Conservation (phyloP, 1,140 invertebrate species). For the Drosophila tsacasi region DNA sequence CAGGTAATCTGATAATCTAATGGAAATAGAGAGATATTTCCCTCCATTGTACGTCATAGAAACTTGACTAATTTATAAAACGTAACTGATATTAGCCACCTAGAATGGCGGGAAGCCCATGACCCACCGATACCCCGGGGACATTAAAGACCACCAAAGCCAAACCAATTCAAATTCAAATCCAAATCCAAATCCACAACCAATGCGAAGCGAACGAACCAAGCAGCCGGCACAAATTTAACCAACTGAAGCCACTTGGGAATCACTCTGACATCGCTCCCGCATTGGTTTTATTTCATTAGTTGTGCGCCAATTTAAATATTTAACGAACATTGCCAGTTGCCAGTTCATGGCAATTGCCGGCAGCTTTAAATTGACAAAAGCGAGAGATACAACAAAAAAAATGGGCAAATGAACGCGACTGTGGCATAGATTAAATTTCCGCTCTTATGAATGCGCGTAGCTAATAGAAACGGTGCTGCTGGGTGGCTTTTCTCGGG, state of each 20-base stretch:
- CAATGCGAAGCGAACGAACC: constrained; percentile 30
- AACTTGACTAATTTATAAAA: constrained; percentile 3
- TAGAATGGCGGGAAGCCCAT: neutral
- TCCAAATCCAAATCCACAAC: constrained; percentile 5
- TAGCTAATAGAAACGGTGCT: constrained; percentile 70
- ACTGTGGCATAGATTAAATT: constrained; percentile 75
- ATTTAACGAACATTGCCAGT: constrained; percentile 71
- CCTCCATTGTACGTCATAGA: neutral
- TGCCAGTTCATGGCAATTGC: constrained; percentile 63
- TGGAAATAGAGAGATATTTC: neutral
- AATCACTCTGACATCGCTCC: constrained; percentile 44
- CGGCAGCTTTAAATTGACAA: constrained; percentile 76
- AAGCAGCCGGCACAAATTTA: constrained; percentile 55
- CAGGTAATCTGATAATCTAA: neutral
- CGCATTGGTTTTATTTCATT: constrained; percentile 79
- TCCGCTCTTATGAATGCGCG: constrained; percentile 77
- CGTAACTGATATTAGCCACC: constrained; percentile 1
- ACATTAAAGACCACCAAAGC: constrained; percentile 33
- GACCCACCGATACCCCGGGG: constrained; percentile 15
- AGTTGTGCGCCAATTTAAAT: constrained; percentile 78
- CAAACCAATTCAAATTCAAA: constrained; percentile 10
- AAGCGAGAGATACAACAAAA: constrained; percentile 15
- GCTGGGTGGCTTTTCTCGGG: constrained; percentile 11
- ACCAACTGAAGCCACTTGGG: constrained; percentile 63
- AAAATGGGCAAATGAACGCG: constrained; percentile 27